Evolutionary conservation across 2,888 invertebrate genomes (phyloP), one percentile per base, ranked within the genome.

Genomic region (Isoperla grammatica): DNA sequence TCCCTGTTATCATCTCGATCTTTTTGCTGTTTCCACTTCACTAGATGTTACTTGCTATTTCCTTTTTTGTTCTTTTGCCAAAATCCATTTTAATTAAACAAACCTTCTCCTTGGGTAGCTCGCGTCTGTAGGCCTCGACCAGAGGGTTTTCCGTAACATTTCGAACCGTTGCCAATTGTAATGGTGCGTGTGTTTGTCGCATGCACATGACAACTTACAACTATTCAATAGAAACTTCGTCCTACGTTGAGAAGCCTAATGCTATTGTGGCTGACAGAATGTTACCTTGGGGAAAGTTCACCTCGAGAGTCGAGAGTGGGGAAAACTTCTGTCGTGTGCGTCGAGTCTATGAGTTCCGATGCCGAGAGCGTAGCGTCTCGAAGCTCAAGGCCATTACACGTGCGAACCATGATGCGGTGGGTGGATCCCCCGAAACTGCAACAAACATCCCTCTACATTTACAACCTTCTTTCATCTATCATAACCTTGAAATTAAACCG

Each of bases 341-440:
- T 59, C 22, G 63, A 75, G 61, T 79, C 79, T 45, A 74, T 73
- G 64, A 75, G 71, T 63, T 74, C 75, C 61, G 73, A 72, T 57
- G 69, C 73, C 64, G 75, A 77, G 62, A 71, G 62, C 48, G 74
- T 71, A 8, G 77, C 75, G 65, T 86, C 86, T 69, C 87, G 78
- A 67, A 88, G 76, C 74, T 88, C 88, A 65, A 87, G 78, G 61
- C 88, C 88, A 71, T 88, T 88, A 73, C 88, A 88, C 57, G 88
- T 88, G 70, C 87, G 79, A 62, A 88, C 84, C 83, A 88, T 83
- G 61, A 88, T 82, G 64, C 86, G 81, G 64, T 82, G 81, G 20
- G 67, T 62, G 0, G 70, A 69, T 50, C 68, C 67, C 43, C 68
- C 68, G 64, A 72, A 66, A 61, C 72, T 73, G 62, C n/a, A 63